Evolutionary conservation across 2,113 vertebrate species (phyloP).

Genomic region (Colius striatus): DNA sequence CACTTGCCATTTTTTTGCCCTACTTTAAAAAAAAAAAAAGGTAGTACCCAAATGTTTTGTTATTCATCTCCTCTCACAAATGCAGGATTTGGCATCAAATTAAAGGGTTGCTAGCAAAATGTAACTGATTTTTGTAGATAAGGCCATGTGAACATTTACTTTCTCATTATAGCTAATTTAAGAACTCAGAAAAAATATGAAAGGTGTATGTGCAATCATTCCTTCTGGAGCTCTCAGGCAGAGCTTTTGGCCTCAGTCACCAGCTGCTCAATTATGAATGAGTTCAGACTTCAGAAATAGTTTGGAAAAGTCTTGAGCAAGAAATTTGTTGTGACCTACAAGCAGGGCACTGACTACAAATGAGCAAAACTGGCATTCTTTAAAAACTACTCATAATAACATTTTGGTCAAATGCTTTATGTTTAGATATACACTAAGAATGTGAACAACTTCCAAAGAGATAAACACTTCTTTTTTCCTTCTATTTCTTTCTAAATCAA

Average conservation of each 20-base stretch:
- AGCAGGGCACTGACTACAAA: background rate
- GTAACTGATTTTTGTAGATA: background rate
- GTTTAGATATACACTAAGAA: background rate
- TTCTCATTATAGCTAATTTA: background rate
- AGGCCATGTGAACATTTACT: background rate
- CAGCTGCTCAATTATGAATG: background rate
- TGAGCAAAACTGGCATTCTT: background rate
- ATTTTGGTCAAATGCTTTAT: background rate
- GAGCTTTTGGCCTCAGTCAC: background rate
- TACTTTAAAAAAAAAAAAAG: background rate
- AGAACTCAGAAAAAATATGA: background rate
- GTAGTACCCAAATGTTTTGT: background rate
- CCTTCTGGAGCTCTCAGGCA: background rate
- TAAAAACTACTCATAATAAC: background rate
- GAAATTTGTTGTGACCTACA: background rate
- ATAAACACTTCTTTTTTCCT: background rate
- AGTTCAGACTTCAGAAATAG: background rate
- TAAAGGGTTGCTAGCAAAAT: background rate
- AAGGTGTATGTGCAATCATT: background rate
- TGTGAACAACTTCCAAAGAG: background rate
- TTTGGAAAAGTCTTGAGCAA: background rate
- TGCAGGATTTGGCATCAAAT: background rate
- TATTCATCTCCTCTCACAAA: background rate
- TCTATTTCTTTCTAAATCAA: background rate
- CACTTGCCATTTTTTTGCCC: background rate